Base-by-base conservation (phyloP, 1,140 invertebrate species). In the Harpegnathos saltator region DNA sequence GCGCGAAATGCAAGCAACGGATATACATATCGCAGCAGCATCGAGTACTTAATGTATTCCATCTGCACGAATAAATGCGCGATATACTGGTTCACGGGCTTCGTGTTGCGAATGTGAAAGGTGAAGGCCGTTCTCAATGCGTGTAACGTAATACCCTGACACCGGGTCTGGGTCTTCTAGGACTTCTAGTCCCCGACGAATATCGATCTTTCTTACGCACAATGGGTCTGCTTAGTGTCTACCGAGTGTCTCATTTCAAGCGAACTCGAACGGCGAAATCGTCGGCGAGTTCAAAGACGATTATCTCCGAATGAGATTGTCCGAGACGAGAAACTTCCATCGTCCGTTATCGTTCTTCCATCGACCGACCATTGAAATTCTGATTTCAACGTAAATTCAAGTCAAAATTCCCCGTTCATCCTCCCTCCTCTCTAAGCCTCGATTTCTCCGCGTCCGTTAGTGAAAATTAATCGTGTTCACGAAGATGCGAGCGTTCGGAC, bases 41-140 rank as follows among this genome's bases (percentile, higher is more conserved):
- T 19, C n/a, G 4, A 12, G 50, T 2, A 48, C 22, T 71, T 59
- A 80, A 80, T 69, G 24, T 50, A 59, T 73, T 73, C n/a, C 48
- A 78, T 61, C 54, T 26, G 26, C 11, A 44, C 3, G 62, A 61
- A 82, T 58, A 82, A 71, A 61, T 65, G 24, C 19, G 58, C 52
- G 58, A 72, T 71, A 44, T 0, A 77, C 71, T 71, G 54, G 65
- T 83, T 86, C 69, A 69, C 65, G 44, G 68, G 29, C 68, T 83
- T 52, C 71, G 24, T 56, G 24, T 58, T 65, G 22, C 61, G 83
- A 77, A 86, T 86, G 59, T 66, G 52, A 83, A 83, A 86, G 78
- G 84, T 87, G 63, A 86, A 86, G 78, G 84, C 44, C 84, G 59
- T 4, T 26, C 38, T 44, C 26, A 17, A 33, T 65, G 56, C 58